phyloP scores from a whole-genome alignment of 2,797 vertebrate genomes.

The Ptychadena robeensis region DNA sequence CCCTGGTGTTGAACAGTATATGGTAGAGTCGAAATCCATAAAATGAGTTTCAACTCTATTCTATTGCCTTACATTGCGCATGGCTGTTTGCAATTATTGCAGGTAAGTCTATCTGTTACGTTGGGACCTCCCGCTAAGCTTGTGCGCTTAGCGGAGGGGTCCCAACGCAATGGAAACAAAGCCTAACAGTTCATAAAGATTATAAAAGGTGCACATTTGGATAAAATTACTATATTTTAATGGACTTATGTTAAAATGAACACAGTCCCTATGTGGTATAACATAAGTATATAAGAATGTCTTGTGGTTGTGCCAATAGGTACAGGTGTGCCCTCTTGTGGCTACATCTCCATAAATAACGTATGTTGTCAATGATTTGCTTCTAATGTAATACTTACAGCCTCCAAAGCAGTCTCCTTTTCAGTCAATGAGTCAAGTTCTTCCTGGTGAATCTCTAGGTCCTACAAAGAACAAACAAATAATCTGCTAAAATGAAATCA shows the following conservation, averaged over 20 bases:
- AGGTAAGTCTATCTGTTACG: no score
- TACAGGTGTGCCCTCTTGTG: background rate
- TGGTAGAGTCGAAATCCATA: no score
- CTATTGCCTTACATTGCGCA: no score
- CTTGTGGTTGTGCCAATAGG: background rate
- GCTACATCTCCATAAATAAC: background rate
- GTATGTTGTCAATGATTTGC: background rate
- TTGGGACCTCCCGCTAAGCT: no score
- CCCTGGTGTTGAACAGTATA: no score
- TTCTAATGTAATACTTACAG: constrained; percentile 76
- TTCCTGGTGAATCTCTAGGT: constrained; percentile 85
- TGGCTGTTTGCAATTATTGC: no score
- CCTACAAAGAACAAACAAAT: constrained; percentile 72
- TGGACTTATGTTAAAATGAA: background rate
- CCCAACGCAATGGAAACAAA: no score
- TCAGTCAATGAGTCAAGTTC: constrained; percentile 83
- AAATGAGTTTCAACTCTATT: no score
- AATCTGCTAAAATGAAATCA: background rate
- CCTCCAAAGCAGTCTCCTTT: constrained; percentile 84
- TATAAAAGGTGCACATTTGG: background rate
- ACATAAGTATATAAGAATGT: no score
- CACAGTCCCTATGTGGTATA: background rate
- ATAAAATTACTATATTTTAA: background rate
- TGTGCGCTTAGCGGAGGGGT: no score
- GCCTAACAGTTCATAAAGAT: no score